Base-by-base conservation (phyloP, 2,113 vertebrate species). In the Crotalus viridis region DNA sequence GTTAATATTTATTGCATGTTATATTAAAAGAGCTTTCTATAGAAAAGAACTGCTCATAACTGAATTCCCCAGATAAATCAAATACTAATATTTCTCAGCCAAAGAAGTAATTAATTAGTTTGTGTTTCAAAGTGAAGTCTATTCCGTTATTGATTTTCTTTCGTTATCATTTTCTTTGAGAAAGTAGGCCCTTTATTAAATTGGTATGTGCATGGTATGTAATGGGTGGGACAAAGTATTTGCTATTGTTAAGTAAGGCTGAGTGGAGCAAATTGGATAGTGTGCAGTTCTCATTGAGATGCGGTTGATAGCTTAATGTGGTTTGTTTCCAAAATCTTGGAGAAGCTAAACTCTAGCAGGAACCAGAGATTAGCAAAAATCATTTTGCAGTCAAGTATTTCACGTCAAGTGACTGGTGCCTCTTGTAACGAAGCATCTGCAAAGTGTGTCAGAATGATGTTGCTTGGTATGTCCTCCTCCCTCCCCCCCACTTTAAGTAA, bases 341-440 rank as follows among this genome's bases (percentile, higher is more conserved):
- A 33, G 39, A 21, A 4, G 61, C 93, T 96, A 87, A 96, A 93
- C 91, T 95, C 57, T 21, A 85, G 92, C 94, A 96, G 92, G 95
- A 88, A 85, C 89, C 92, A 93, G 92, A 96, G 93, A 96, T 95
- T 94, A 97, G 95, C 92, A 95, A 81, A 81, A 93, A 95, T 95
- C 95, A 92, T 95, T 96, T 97, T 96, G 90, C 90, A 94, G 56
- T 95, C 94, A 97, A 93, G 69, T 97, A 96, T 97, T 97, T 97
- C 93, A 96, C 88, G 94, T 95, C 92, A 94, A 97, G 93, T 88
- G 95, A 94, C 91, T 96, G 94, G 94, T 96, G 92, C 91, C 92
- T 95, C 95, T 96, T 96, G 92, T 96, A 97, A 95, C 24, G 3
- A 96, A 94, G 96, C 91, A 94, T 96, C 92, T 96, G 86, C 94